Percentiles rank a stretch among this genome's conserved stretches.
These are phyloP conservation scores for Diadegma fenestrale DNA, from an alignment of 2,888 invertebrate species.

Conservation along the genomic window DNA sequence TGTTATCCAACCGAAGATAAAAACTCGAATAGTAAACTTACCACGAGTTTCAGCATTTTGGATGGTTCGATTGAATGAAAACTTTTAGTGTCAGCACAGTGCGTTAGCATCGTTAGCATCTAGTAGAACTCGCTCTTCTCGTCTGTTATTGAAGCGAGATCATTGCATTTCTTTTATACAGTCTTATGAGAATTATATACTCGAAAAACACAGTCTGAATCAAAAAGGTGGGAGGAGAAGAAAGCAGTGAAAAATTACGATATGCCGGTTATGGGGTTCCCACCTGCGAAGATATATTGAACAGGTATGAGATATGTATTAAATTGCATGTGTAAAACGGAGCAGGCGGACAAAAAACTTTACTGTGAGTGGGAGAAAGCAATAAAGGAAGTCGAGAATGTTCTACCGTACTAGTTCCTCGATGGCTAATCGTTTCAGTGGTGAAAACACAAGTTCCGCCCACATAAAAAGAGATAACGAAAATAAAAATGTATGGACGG, in stretches of 20 bases:
- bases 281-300: not conserved
- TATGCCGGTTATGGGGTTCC: conserved; percentile 3
- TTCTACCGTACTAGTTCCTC: conserved; percentile 20
- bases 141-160: conserved; percentile 72
- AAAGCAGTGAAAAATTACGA: conserved; percentile 49
- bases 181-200: conserved; percentile 38
- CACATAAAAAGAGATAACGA: conserved; percentile 20
- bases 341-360: conserved; percentile 21
- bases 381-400: conserved; percentile 41
- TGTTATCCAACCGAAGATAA: not conserved
- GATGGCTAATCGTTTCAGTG: conserved; percentile 19
- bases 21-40: conserved; percentile 69
- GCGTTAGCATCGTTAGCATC: conserved; percentile 57
- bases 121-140: conserved; percentile 72
- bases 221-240: conserved; percentile 37
- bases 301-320: conserved; percentile 16
- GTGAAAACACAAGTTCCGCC: conserved; percentile 16
- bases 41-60: conserved; percentile 73
- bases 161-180: conserved; percentile 77
- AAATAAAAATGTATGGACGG: conserved; percentile 14
- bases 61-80: conserved; percentile 8
- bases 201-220: not conserved
- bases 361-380: conserved; percentile 56
- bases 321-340: conserved; percentile 25
- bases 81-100: conserved; percentile 25